These are phyloP conservation scores for Halcyon badia DNA, from an alignment of 2,797 vertebrate genomes.

Conservation along the genomic window DNA sequence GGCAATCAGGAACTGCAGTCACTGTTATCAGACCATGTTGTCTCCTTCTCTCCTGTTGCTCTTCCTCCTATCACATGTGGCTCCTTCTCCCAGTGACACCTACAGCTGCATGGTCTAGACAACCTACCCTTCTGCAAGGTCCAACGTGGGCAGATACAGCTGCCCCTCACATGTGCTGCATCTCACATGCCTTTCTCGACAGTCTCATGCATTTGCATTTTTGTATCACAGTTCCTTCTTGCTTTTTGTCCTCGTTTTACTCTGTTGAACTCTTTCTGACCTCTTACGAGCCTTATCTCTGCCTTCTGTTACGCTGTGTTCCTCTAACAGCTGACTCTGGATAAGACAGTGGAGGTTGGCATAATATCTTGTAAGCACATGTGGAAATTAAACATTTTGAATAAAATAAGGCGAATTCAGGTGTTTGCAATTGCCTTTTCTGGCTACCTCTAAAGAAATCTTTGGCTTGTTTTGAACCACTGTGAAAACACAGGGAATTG, in stretches of 20 bases:
- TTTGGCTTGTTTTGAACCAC: neutral
- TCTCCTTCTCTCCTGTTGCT: neutral
- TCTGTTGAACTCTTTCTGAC: constrained; percentile 12
- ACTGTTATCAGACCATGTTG: neutral
- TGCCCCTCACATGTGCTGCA: neutral
- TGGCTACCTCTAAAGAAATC: neutral
- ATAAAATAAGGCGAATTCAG: neutral
- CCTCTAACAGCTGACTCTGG: neutral
- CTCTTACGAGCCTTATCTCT: neutral
- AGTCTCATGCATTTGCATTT: neutral
- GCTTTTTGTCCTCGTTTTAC: neutral
- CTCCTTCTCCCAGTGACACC: neutral
- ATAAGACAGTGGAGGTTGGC: neutral
- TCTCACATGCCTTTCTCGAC: neutral
- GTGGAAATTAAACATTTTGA: constrained; percentile 14
- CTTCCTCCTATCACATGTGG: neutral
- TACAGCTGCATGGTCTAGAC: neutral
- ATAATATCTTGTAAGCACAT: neutral
- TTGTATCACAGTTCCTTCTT: neutral
- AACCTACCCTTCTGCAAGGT: neutral
- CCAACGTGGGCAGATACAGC: neutral
- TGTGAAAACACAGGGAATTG: neutral
- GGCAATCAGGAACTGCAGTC: neutral
- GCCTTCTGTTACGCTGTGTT: neutral
- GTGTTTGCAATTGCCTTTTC: constrained; percentile 2